Conservation (phyloP, 2,888 invertebrate genomes). For the Callimorpha dominula region DNA sequence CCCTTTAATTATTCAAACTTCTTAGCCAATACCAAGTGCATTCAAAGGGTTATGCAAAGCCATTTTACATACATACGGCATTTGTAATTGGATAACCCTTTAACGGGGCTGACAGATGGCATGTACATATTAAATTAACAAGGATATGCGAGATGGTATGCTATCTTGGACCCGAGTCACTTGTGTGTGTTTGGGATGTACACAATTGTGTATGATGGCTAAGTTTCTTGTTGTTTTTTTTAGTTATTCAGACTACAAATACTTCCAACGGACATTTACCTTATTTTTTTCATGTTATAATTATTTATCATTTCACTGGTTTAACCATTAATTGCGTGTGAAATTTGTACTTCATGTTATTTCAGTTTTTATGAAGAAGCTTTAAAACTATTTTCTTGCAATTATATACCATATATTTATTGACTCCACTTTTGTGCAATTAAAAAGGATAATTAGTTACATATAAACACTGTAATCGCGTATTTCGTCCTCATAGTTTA, state of each 20-base stretch:
- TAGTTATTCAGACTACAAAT: too few species aligned
- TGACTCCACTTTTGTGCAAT: background rate
- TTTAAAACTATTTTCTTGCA: too few species aligned
- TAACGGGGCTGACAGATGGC: slow-evolving; percentile 72
- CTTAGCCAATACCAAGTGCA: slow-evolving; percentile 45
- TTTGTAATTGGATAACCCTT: slow-evolving; percentile 71
- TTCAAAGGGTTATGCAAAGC: slow-evolving; percentile 51
- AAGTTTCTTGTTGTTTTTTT: slow-evolving; percentile 11
- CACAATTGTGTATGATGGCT: slow-evolving; percentile 20
- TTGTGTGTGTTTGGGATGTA: slow-evolving; percentile 39
- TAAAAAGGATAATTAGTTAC: too few species aligned
- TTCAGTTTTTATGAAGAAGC: too few species aligned
- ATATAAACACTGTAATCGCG: too few species aligned
- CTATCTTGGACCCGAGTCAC: slow-evolving; percentile 67
- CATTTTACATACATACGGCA: slow-evolving; percentile 59
- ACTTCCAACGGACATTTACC: too few species aligned
- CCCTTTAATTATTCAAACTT: slow-evolving; percentile 39
- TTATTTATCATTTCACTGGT: too few species aligned
- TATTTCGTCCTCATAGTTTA: background rate
- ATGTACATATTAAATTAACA: slow-evolving; percentile 81
- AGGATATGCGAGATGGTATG: slow-evolving; percentile 65
- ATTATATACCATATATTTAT: background rate
- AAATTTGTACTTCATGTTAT: too few species aligned
- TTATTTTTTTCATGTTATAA: too few species aligned
- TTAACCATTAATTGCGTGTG: too few species aligned